Percentiles rank a stretch among this genome's conserved stretches.
These are phyloP conservation scores for Trochalopteron elliotii DNA, from an alignment of 2,113 vertebrate genomes.

Conservation along the genomic window DNA sequence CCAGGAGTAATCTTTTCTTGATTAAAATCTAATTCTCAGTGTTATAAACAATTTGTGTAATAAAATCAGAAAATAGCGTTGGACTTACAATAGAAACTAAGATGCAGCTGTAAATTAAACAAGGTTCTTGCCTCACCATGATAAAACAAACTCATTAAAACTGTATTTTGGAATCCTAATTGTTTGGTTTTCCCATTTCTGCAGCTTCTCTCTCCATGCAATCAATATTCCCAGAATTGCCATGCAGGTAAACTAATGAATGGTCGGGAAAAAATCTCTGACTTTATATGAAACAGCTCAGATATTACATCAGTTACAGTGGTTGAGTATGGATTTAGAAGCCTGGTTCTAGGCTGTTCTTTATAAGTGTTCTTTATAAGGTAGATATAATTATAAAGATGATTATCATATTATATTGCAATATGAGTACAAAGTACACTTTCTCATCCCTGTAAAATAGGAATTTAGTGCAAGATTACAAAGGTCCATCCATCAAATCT, in stretches of 20 bases:
- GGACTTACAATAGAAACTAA: neutral
- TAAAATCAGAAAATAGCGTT: neutral
- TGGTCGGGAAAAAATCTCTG: neutral
- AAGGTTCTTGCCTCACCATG: neutral
- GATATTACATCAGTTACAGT: neutral
- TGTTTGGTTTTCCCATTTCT: neutral
- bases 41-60: neutral
- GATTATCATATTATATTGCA: neutral
- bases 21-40: constrained; percentile 15
- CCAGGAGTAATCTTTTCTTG: neutral
- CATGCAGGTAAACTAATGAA: neutral
- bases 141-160: neutral
- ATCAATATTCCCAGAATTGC: neutral
- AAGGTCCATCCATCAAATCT: neutral
- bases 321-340: neutral
- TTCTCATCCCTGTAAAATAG: neutral
- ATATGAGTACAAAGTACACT: neutral
- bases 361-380: neutral
- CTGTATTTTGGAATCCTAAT: neutral
- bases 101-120: neutral
- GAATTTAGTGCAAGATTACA: neutral
- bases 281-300: neutral
- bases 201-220: neutral
- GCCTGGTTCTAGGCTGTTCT: neutral
- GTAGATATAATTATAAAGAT: neutral